Base-by-base conservation (phyloP, 1,140 invertebrate species). In the Cydia pomonella region DNA sequence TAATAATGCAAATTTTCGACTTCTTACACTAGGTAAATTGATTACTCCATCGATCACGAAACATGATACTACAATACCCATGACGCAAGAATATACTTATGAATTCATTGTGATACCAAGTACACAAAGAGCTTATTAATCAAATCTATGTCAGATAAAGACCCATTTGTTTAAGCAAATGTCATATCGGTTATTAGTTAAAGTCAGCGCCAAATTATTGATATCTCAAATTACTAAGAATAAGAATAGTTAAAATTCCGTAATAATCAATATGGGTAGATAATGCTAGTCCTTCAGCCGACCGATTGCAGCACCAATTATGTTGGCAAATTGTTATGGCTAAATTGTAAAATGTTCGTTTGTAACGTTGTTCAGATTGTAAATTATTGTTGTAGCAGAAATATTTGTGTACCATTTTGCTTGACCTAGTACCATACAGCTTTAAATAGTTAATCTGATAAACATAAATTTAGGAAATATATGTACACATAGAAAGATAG, bases 41-140 rank as follows among this genome's bases (percentile, higher is more conserved):
- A 69, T 69, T 69, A 38, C 29, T 69, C 64, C 41, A 69, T 69
- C 64, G 64, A 69, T 69, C 64, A 69, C 64, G 64, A 69, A 69
- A 69, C 64, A 38, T 69, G 64, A 69, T 69, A 69, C 64, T 38
- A 69, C 64, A 69, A 69, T 69, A 69, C 64, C 64, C n/a, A 69
- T 69, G 64, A 69, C 64, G 64, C 64, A 69, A 69, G 64, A 69
- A 38, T 38, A 69, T 38, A 33, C 64, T 69, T 69, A 69, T 33
- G 64, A 33, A 69, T 69, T 69, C 64, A 69, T 41, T 69, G 64
- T 69, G 27, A 33, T 33, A 29, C 64, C 29, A 66, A 33, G 63
- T 66, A 69, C 29, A 69, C 64, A 69, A 69, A 33, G 64, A 69
- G 64, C 64, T 69, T 69, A 69, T 69, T 69, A 69, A 69, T 69